phyloP scores from a whole-genome alignment of 2,797 vertebrate genomes.

The Dicrostonyx torquatus region DNA sequence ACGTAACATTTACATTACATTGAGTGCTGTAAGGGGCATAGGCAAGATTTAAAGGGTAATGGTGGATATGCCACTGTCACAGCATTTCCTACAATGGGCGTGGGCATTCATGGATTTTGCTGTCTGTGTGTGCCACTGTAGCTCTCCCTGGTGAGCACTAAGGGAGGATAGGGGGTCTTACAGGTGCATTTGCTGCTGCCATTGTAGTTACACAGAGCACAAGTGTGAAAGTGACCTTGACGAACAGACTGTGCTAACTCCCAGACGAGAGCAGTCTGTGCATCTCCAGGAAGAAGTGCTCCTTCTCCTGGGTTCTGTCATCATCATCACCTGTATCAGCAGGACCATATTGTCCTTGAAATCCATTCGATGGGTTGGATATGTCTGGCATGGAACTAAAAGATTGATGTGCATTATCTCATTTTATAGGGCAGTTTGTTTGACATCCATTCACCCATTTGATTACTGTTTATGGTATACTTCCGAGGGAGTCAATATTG shows the following conservation, averaged over 20 bases:
- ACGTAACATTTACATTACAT: background rate
- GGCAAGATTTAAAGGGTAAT: background rate
- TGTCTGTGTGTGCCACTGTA: no score
- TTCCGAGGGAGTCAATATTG: constrained; percentile 40
- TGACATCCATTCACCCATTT: constrained; percentile 72
- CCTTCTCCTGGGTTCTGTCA: constrained; percentile 20
- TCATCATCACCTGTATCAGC: constrained; percentile 22
- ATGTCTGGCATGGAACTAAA: constrained; percentile 50
- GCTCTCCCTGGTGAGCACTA: background rate
- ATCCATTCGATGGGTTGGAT: constrained; percentile 52
- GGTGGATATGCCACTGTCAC: background rate
- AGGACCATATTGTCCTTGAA: constrained; percentile 54
- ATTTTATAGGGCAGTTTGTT: constrained; percentile 77
- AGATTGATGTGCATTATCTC: constrained; percentile 76
- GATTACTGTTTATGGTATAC: constrained; percentile 72
- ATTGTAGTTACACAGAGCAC: background rate
- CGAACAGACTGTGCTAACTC: background rate
- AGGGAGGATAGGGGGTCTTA: background rate
- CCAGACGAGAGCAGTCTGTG: background rate
- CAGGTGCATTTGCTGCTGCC: background rate
- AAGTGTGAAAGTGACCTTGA: background rate
- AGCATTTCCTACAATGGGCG: background rate
- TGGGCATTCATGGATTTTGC: background rate
- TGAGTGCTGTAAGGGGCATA: background rate
- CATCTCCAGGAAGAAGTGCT: background rate